phyloP scores from a whole-genome alignment of 2,797 vertebrate genomes.

The Poeciliopsis paucimaculata region DNA sequence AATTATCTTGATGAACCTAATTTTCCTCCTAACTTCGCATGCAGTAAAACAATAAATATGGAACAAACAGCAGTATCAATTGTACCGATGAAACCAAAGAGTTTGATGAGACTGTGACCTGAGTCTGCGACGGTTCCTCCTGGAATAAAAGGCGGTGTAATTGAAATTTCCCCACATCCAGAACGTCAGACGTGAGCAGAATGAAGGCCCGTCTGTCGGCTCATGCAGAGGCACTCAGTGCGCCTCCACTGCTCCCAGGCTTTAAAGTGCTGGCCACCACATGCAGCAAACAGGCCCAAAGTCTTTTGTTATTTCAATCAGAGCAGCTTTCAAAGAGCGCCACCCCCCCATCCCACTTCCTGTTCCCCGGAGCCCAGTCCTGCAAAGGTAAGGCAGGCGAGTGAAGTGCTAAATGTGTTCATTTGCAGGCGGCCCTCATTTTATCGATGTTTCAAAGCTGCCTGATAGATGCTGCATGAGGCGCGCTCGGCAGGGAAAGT shows the following conservation, averaged over 20 bases:
- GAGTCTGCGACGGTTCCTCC: not conserved
- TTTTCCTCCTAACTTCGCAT: slow-evolving; percentile 28
- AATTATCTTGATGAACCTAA: not conserved
- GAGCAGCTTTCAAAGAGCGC: slow-evolving; percentile 41
- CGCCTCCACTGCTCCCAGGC: slow-evolving; percentile 38
- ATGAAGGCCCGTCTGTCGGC: slow-evolving; percentile 37
- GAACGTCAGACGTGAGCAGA: slow-evolving; percentile 24
- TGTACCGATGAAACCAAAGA: slow-evolving; percentile 1
- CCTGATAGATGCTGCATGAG: slow-evolving; percentile 51
- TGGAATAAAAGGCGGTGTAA: slow-evolving; percentile 9
- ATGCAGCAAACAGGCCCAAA: slow-evolving; percentile 45
- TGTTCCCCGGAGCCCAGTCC: slow-evolving; percentile 31
- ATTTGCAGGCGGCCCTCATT: slow-evolving; percentile 61
- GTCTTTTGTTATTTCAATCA: slow-evolving; percentile 60
- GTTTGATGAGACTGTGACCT: not conserved
- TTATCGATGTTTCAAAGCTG: slow-evolving; percentile 55
- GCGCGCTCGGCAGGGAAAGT: slow-evolving; percentile 53
- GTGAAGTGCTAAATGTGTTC: slow-evolving; percentile 63
- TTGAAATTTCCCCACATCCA: slow-evolving; percentile 7
- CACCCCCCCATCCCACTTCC: slow-evolving; percentile 21
- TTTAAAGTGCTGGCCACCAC: slow-evolving; percentile 52
- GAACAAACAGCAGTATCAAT: not conserved
- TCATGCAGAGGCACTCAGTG: slow-evolving; percentile 38
- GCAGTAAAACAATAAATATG: slow-evolving; percentile 34
- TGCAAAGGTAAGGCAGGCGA: slow-evolving; percentile 49